Evolutionary conservation across 2,113 vertebrate species (phyloP), one percentile per base, ranked within the genome.

Genomic region (Anser brachyrhynchus): DNA sequence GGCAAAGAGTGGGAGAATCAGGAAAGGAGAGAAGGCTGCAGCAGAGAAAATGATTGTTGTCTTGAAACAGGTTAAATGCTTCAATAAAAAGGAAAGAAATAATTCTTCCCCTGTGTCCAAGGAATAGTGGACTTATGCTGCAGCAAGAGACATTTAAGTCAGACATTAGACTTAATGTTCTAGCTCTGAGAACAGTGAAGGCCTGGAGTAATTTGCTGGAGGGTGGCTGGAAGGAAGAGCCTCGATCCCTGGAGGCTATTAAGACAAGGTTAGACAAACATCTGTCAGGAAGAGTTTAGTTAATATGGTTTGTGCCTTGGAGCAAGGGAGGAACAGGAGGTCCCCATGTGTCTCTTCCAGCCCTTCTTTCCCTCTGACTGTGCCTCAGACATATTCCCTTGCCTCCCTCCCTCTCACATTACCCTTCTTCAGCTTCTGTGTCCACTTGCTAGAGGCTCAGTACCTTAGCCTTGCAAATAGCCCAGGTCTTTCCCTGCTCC

Each of bases 11-110:
- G n/a, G 16, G 43, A 65, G 18, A 83, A 79, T 7, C 18, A 16
- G 26, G 26, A 33, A n/a, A 82, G 25, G 5, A 51, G 8, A 62
- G 6, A 76, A 69, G 9, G 43, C 13, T 83, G 28, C 8, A 65
- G 25, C 59, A 15, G 21, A 58, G 51, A 11, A 13, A 35, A 35
- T 5, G 2, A 0, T 0, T 31, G 15, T 5, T 74, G 2, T 43
- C 29, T 80, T 69, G 29, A 80, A 90, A 79, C 2, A 26, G 5
- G 13, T 17, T 16, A 55, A 82, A 57, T 46, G 6, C 17, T 87
- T 6, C 19, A 75, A 14, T 33, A 18, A 86, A 66, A 9, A 61
- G 33, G 10, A 69, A 88, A 75, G 10, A 71, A 72, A 75, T 9
- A 10, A 37, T 35, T 72, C 4, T 25, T 39, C 28, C 19, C 19